These are phyloP conservation scores for Drosophila picticornis DNA, from an alignment of 2,888 invertebrate genomes.

Conservation along the genomic window DNA sequence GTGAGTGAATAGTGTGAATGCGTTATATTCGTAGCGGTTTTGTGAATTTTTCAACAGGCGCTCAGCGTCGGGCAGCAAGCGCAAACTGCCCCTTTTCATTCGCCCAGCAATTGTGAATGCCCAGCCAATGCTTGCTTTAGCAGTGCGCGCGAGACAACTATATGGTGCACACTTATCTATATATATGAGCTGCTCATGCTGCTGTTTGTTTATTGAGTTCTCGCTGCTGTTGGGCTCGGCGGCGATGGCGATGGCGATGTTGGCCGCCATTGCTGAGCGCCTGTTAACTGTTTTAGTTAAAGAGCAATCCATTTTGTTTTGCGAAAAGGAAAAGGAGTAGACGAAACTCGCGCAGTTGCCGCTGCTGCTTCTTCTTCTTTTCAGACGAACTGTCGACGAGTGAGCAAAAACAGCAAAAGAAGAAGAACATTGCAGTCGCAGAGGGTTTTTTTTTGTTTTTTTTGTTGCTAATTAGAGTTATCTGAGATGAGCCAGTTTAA, in stretches of 20 bases:
- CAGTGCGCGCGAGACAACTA: constrained; percentile 50
- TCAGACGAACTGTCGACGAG: constrained; percentile 22
- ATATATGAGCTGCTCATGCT: constrained; percentile 1
- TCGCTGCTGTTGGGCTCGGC: constrained; percentile 20
- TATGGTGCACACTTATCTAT: constrained; percentile 26
- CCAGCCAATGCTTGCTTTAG: background rate
- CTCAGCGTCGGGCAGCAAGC: constrained; percentile 54
- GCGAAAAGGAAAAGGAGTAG: constrained; percentile 74
- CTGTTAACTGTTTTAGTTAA: constrained; percentile 86
- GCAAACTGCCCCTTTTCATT: constrained; percentile 25
- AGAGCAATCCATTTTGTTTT: constrained; percentile 85
- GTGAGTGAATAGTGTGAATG: constrained; percentile 78
- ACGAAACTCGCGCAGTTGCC: constrained; percentile 33
- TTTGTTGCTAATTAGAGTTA: background rate
- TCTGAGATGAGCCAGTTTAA: background rate
- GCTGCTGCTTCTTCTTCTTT: constrained; percentile 3
- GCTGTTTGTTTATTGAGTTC: constrained; percentile 43
- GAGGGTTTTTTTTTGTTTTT: background rate
- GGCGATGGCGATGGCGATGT: constrained; percentile 16
- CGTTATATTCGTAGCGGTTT: constrained; percentile 82
- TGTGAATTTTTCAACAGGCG: constrained; percentile 83
- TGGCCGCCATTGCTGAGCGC: constrained; percentile 55
- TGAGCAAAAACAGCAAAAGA: constrained; percentile 1
- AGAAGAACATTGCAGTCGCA: background rate
- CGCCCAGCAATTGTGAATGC: constrained; percentile 50